Evolutionary conservation across 53 echinoderm and acorn worm genomes (phyloP).

Genomic region (Henricia sp.): DNA sequence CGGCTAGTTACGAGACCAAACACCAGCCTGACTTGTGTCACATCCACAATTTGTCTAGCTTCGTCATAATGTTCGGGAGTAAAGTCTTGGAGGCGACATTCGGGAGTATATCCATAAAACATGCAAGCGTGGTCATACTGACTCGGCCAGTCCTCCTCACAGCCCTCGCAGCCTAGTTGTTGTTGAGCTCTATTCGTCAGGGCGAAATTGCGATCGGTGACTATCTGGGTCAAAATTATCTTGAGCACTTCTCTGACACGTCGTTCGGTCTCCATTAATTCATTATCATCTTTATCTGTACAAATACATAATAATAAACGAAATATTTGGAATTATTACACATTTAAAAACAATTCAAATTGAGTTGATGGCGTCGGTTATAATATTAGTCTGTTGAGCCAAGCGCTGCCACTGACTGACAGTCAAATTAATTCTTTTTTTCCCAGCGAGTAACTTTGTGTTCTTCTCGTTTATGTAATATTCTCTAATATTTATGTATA

Average conservation of each 20-base stretch:
- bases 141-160: slow-evolving; percentile 35
- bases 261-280: too few species aligned
- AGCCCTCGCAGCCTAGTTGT: slow-evolving; percentile 36
- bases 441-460: slow-evolving; percentile 16
- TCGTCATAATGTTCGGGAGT: not conserved
- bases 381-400: not conserved
- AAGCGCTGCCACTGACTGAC: not conserved
- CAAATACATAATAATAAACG: not conserved
- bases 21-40: not conserved
- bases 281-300: too few species aligned
- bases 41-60: not conserved
- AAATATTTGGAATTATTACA: not conserved
- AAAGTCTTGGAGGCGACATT: not conserved
- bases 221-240: not conserved
- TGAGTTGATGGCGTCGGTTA: not conserved
- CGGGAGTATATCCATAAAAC: not conserved
- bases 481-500: slow-evolving; percentile 13
- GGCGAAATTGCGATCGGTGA: not conserved
- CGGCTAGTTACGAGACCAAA: too few species aligned
- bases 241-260: too few species aligned
- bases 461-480: slow-evolving; percentile 4
- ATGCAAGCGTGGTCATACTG: slow-evolving; percentile 32
- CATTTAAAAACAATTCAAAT: not conserved
- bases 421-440: slow-evolving; percentile 39
- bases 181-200: not conserved